phyloP scores from a whole-genome alignment of 2,888 invertebrate species.

The Mythimna vitellina region DNA sequence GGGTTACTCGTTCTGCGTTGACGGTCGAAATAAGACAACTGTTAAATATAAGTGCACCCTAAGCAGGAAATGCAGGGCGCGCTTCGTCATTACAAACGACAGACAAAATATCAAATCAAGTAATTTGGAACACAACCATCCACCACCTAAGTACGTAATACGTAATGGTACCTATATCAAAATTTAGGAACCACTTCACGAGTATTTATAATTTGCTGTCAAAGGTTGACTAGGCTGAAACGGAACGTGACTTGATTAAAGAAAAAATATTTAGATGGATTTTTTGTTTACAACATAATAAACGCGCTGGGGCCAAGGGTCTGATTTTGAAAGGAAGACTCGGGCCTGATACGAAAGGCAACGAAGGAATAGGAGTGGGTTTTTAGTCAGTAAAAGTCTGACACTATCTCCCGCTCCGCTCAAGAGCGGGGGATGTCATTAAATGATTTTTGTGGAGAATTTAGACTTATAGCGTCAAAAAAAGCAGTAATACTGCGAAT shows the following conservation, averaged over 20 bases:
- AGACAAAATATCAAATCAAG: constrained; percentile 4
- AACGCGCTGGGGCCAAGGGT: too few species aligned
- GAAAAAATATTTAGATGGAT: not conserved
- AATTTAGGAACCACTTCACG: constrained; percentile 38
- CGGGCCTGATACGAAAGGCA: too few species aligned
- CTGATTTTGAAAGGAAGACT: too few species aligned
- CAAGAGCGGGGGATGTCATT: too few species aligned
- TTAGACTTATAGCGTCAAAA: too few species aligned
- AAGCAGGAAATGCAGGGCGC: constrained; percentile 19
- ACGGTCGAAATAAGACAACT: not conserved
- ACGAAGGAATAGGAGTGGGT: too few species aligned
- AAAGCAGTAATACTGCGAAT: too few species aligned
- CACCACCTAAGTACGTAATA: constrained; percentile 3
- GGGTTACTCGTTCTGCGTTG: constrained; percentile 68
- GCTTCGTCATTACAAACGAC: constrained; percentile 33
- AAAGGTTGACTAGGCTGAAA: not conserved
- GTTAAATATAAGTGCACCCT: constrained; percentile 24
- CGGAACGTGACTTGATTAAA: not conserved
- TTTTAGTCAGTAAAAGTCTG: too few species aligned
- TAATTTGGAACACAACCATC: constrained; percentile 24
- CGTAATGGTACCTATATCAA: constrained; percentile 21
- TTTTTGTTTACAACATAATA: too few species aligned
- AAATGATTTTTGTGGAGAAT: too few species aligned
- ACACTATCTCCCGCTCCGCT: too few species aligned
- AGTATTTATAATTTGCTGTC: too few species aligned